A percentile compares a stretch with the other conserved stretches of the same genome.
phyloP scores from a whole-genome alignment of 2,797 vertebrate genomes.

The Sciurus vulgaris region DNA sequence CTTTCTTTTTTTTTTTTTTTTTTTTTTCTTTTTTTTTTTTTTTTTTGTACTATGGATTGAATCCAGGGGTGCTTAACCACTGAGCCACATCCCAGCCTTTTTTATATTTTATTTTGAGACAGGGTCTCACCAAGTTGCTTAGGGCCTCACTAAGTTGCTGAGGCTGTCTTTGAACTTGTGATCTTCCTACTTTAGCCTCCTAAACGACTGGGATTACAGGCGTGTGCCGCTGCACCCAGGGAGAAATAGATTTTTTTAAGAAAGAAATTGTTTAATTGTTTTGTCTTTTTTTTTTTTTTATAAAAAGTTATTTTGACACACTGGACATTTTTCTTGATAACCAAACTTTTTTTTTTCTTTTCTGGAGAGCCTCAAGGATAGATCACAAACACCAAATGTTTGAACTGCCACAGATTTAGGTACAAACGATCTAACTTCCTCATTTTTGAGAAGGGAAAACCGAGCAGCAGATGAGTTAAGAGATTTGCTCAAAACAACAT shows the following conservation, averaged over 20 bases:
- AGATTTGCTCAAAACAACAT: not conserved
- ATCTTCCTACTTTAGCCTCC: not conserved
- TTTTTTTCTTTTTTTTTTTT: no score
- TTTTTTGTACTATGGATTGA: no score
- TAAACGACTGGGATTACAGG: no score
- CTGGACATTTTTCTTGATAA: not conserved
- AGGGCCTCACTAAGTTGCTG: no score
- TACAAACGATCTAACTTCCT: not conserved
- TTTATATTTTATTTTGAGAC: no score
- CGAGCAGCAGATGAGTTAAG: not conserved
- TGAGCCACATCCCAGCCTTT: no score
- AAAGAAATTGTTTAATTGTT: not conserved
- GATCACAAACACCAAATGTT: not conserved
- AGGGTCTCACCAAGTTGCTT: no score
- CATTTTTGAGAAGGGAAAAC: not conserved
- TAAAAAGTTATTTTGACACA: slow-evolving; percentile 23
- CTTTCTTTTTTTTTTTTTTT: no score
- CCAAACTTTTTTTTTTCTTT: not conserved
- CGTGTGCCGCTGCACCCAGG: not conserved
- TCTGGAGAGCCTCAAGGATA: not conserved
- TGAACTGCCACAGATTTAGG: not conserved
- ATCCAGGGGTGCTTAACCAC: no score
- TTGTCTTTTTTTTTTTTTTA: not conserved
- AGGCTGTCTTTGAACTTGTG: not conserved
- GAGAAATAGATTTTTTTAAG: not conserved